Conservation (phyloP, 2,797 vertebrate species). For the Enteromius afrohamiltoni region DNA sequence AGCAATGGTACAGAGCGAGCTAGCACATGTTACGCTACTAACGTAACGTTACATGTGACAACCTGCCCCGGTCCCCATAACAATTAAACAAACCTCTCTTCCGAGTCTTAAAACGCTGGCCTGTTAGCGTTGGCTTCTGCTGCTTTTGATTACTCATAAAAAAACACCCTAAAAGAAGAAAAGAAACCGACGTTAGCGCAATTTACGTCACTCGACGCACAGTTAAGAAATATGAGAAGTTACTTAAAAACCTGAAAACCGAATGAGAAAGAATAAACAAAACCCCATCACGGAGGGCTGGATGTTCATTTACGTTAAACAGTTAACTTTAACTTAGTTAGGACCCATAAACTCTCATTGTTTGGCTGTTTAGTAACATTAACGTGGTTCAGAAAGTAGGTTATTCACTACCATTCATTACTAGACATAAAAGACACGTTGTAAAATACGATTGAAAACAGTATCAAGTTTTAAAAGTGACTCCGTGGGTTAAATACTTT, state of each 20-base stretch:
- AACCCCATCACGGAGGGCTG: too few species aligned
- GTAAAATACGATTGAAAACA: background rate
- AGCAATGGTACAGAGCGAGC: background rate
- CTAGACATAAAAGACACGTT: background rate
- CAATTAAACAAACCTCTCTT: conserved; percentile 88
- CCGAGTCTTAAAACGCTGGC: conserved; percentile 99
- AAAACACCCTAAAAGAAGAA: conserved; percentile 78
- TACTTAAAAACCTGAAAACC: too few species aligned
- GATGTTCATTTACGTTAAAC: too few species aligned
- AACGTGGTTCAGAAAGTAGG: background rate
- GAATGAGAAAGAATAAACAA: too few species aligned
- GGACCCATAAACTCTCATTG: too few species aligned
- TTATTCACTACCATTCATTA: background rate
- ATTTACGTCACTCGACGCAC: background rate
- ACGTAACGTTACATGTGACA: too few species aligned
- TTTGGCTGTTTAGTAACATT: too few species aligned
- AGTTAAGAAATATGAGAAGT: background rate
- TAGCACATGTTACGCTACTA: too few species aligned
- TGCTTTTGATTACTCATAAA: conserved; percentile 99
- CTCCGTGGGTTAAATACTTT: fast-evolving
- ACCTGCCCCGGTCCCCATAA: background rate
- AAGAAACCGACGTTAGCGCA: background rate
- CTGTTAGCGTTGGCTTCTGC: conserved; percentile 99
- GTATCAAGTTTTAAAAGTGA: background rate
- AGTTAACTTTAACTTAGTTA: too few species aligned